Evolutionary conservation across 2,113 vertebrate species (phyloP).

Genomic region (Trogon melanurus): DNA sequence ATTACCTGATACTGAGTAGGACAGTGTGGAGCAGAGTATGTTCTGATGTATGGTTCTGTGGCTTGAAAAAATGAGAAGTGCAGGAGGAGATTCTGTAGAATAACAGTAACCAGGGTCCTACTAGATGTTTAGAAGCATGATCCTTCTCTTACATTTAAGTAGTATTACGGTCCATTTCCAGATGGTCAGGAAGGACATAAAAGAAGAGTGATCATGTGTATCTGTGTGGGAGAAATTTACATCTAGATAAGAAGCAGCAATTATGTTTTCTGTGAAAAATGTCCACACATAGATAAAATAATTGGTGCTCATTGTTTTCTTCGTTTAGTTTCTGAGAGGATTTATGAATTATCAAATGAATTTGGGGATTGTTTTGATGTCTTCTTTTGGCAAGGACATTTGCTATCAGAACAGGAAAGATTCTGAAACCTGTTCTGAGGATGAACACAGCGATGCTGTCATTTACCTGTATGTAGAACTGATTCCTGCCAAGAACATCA

Average conservation of each 20-base stretch:
- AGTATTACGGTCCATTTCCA: background rate
- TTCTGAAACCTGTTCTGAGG: conserved; percentile 31
- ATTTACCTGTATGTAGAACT: background rate
- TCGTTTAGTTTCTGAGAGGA: background rate
- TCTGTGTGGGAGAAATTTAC: background rate
- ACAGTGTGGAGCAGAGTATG: background rate
- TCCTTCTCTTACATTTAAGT: background rate
- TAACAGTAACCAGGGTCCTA: background rate
- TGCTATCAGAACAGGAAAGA: background rate
- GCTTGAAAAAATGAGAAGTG: background rate
- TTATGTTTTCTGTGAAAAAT: background rate
- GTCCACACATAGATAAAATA: background rate
- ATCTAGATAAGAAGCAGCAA: background rate
- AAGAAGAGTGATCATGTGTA: background rate
- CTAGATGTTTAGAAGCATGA: background rate
- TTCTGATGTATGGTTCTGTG: background rate
- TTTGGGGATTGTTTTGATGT: background rate
- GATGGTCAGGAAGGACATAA: background rate
- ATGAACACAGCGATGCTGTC: background rate
- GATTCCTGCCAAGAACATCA: background rate
- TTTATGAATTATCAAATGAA: background rate
- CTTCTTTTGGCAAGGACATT: background rate
- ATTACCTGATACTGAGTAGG: background rate
- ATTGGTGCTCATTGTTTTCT: background rate
- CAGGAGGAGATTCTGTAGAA: background rate